A percentile compares a stretch with the other conserved stretches of the same genome.
These are phyloP conservation scores for Scaptomyza caliginosa DNA, from an alignment of 2,888 invertebrate genomes.

Conservation along the genomic window DNA sequence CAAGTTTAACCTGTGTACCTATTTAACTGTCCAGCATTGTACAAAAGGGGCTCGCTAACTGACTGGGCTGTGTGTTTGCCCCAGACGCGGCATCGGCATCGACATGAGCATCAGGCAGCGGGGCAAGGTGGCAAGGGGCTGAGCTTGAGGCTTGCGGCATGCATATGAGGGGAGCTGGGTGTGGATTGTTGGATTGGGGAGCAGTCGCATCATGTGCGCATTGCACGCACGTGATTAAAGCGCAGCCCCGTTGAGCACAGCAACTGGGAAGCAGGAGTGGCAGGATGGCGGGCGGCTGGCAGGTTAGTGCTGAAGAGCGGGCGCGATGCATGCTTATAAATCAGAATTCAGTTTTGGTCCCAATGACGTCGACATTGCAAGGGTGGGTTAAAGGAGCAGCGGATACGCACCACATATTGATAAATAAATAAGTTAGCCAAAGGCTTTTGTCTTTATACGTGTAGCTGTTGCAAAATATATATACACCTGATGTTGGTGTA, in stretches of 20 bases:
- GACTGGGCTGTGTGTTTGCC: slow-evolving; percentile 67
- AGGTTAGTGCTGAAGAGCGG: slow-evolving; percentile 23
- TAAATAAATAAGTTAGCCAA: slow-evolving; percentile 79
- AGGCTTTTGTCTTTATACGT: slow-evolving; percentile 71
- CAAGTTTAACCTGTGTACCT: background rate
- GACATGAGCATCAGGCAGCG: slow-evolving; percentile 50
- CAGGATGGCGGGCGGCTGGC: background rate
- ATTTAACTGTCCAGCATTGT: slow-evolving; percentile 25
- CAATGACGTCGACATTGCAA: slow-evolving; percentile 68
- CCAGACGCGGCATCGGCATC: slow-evolving; percentile 32
- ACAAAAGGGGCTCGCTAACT: slow-evolving; percentile 49
- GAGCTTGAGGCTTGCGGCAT: slow-evolving; percentile 48
- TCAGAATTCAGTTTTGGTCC: slow-evolving; percentile 72
- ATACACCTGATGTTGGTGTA: slow-evolving; percentile 9
- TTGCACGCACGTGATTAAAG: slow-evolving; percentile 78
- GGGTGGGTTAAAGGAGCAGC: slow-evolving; percentile 8
- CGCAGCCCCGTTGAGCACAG: slow-evolving; percentile 70
- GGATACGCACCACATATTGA: slow-evolving; percentile 74
- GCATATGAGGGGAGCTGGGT: slow-evolving; percentile 10
- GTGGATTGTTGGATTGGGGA: slow-evolving; percentile 53
- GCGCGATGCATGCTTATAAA: slow-evolving; percentile 65
- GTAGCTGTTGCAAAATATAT: background rate
- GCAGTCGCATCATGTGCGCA: slow-evolving; percentile 74
- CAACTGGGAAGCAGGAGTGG: slow-evolving; percentile 4
- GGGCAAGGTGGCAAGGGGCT: background rate